Conservation (phyloP, 2,113 vertebrate species). For the Heteronetta atricapilla region DNA sequence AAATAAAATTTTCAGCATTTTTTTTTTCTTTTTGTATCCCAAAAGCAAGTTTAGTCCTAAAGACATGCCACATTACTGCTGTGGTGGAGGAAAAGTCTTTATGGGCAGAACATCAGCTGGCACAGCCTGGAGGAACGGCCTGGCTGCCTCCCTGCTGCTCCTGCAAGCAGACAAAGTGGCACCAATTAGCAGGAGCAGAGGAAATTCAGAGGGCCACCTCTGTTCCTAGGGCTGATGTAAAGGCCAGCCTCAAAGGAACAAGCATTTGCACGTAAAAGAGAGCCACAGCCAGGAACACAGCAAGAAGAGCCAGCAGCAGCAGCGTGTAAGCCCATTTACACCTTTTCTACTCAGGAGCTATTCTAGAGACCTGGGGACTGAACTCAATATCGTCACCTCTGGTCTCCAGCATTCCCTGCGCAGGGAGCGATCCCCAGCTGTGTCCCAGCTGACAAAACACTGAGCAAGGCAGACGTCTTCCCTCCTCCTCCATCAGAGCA, state of each 20-base stretch:
- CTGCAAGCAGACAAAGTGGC: background rate
- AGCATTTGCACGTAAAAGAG: background rate
- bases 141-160: background rate
- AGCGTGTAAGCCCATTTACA: fast-evolving
- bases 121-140: background rate
- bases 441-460: background rate
- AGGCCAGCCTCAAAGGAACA: background rate
- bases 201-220: background rate
- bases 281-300: background rate
- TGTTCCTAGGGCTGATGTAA: background rate
- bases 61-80: background rate
- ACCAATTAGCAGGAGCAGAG: background rate
- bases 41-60: background rate
- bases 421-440: background rate
- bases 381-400: background rate
- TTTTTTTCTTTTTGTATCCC: background rate
- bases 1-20: background rate
- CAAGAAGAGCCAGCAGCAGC: background rate
- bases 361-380: background rate
- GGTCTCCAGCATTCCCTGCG: background rate
- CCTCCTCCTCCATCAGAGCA: background rate
- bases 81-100: background rate
- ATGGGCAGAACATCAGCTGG: background rate
- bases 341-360: background rate
- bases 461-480: background rate